phyloP scores from a whole-genome alignment of 2,888 invertebrate genomes.

The Drosophila recens region DNA sequence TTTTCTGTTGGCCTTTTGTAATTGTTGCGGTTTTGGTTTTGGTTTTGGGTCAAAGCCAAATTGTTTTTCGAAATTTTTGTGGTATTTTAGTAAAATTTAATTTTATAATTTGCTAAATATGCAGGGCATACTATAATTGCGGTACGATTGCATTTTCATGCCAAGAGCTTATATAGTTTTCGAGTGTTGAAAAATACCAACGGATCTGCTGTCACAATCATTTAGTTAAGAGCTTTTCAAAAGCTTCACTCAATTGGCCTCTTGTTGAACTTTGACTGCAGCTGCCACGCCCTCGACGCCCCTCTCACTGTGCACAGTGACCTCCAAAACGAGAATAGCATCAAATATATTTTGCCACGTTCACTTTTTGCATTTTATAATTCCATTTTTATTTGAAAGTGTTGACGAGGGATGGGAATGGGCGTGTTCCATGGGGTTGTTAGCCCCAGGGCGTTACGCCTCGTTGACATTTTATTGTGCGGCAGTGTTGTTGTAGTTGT shows the following conservation, averaged over 20 bases:
- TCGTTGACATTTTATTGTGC: conserved; percentile 53
- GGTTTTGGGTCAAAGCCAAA: conserved; percentile 30
- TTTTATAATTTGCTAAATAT: not conserved
- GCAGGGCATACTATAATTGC: not conserved
- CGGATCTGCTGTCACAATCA: not conserved
- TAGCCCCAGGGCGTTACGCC: conserved; percentile 40
- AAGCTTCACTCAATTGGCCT: conserved; percentile 39
- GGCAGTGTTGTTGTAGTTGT: conserved; percentile 21
- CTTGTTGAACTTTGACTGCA: conserved; percentile 55
- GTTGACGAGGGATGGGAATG: not conserved
- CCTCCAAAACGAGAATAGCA: conserved; percentile 35
- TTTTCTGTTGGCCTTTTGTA: conserved; percentile 61
- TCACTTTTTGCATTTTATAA: conserved; percentile 29
- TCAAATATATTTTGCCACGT: conserved; percentile 38
- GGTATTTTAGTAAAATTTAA: conserved; percentile 19
- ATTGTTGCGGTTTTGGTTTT: conserved; percentile 61
- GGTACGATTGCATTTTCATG: not conserved
- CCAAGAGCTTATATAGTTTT: not conserved
- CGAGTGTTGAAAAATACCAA: not conserved
- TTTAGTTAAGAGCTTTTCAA: not conserved
- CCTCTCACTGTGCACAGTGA: conserved; percentile 37
- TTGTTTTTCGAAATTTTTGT: conserved; percentile 39
- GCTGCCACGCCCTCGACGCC: conserved; percentile 16
- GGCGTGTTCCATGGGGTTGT: conserved; percentile 12
- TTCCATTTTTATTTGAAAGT: conserved; percentile 48